These are phyloP conservation scores for Sula dactylatra DNA, from an alignment of 2,113 vertebrate genomes.

Conservation along the genomic window DNA sequence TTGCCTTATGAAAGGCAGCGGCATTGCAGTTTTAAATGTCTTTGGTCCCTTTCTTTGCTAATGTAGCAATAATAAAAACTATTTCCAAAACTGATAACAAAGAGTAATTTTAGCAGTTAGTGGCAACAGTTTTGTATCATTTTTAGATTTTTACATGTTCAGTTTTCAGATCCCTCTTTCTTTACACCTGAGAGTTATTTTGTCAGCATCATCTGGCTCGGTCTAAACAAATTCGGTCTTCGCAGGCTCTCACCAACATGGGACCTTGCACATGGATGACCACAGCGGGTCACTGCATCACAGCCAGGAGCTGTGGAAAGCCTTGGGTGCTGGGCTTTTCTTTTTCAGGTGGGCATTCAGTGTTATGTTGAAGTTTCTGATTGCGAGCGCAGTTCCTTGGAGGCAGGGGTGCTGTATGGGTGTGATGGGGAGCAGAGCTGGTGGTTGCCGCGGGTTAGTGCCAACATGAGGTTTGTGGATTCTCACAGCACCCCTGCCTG, in stretches of 20 bases:
- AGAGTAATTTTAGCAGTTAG: background rate
- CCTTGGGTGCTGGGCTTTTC: background rate
- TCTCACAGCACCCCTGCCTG: constrained; percentile 23
- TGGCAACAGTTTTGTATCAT: background rate
- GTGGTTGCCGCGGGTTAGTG: background rate
- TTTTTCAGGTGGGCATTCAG: background rate
- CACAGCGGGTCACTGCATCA: background rate
- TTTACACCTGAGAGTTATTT: background rate
- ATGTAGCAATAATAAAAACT: background rate
- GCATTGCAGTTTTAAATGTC: background rate
- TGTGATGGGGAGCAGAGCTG: background rate
- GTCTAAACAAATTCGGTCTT: background rate
- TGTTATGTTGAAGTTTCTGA: background rate
- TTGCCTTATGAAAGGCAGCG: background rate
- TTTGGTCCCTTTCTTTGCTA: background rate
- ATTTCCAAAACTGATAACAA: background rate
- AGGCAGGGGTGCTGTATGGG: background rate
- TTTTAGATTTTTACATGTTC: background rate
- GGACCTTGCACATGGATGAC: background rate
- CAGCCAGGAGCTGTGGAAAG: background rate
- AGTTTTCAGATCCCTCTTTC: background rate
- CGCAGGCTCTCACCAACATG: background rate
- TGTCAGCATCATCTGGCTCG: background rate
- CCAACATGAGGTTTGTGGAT: constrained; percentile 22
- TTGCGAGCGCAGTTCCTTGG: background rate